Percentiles rank a stretch among this genome's conserved stretches.
phyloP scores from a whole-genome alignment of 2,113 vertebrate species.

The Halichoeres trimaculatus region DNA sequence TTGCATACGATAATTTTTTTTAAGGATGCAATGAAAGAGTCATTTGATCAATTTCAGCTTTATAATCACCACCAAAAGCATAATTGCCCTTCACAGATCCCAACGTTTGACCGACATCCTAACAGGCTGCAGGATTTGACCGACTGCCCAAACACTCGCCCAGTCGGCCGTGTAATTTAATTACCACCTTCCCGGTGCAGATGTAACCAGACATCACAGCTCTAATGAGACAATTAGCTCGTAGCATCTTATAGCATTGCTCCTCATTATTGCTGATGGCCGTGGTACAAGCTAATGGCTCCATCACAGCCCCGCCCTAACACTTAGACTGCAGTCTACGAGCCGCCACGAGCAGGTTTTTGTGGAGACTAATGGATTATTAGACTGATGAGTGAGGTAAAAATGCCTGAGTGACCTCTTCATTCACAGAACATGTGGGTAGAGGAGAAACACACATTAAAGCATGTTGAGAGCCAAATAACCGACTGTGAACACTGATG shows the following conservation, averaged over 20 bases:
- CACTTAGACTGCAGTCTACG: constrained; percentile 33
- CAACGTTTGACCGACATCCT: constrained; percentile 15
- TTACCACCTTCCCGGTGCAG: constrained; percentile 35
- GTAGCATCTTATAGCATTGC: constrained; percentile 41
- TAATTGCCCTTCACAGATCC: constrained; percentile 35
- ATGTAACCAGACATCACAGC: constrained; percentile 38
- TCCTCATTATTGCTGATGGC: constrained; percentile 51
- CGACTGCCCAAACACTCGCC: constrained; percentile 13
- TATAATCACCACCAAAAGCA: not conserved
- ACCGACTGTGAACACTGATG: not conserved
- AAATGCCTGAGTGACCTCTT: constrained; percentile 22
- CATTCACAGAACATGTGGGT: constrained; percentile 1
- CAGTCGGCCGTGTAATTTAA: constrained; percentile 54
- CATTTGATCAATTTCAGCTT: constrained; percentile 15
- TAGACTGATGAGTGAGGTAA: constrained; percentile 28
- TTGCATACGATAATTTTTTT: not conserved
- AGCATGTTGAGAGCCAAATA: not conserved
- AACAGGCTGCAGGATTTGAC: not conserved
- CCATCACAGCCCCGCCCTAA: constrained; percentile 10
- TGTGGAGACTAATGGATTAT: constrained; percentile 41
- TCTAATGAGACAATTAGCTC: constrained; percentile 65
- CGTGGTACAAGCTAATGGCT: constrained; percentile 16
- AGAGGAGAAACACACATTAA: constrained; percentile 3
- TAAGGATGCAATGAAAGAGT: not conserved
- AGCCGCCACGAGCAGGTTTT: constrained; percentile 34